Percentiles rank a stretch among this genome's conserved stretches.
These are phyloP conservation scores for Dermatophagoides farinae DNA, from an alignment of 1,140 invertebrate genomes.

Conservation along the genomic window DNA sequence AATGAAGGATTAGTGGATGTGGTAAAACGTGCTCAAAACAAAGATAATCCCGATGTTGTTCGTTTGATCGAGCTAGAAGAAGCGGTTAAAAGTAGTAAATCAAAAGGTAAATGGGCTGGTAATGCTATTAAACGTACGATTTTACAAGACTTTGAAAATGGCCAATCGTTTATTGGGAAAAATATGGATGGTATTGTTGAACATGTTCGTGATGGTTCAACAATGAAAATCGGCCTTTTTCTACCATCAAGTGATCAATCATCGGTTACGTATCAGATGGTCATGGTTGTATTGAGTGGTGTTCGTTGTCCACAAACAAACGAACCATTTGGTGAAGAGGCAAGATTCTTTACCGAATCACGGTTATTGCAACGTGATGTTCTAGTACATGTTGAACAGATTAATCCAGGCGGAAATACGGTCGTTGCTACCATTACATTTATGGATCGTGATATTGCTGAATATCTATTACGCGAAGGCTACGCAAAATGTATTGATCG, in stretches of 20 bases:
- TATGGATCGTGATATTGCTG: constrained; percentile 57
- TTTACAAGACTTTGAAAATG: constrained; percentile 44
- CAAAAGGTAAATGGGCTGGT: constrained; percentile 58
- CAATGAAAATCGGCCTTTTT: constrained; percentile 57
- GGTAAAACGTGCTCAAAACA: constrained; percentile 1
- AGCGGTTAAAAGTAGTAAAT: constrained; percentile 49
- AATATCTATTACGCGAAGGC: constrained; percentile 66
- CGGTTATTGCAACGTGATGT: constrained; percentile 79
- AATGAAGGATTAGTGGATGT: constrained; percentile 68
- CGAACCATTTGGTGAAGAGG: constrained; percentile 51
- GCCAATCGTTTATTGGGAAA: constrained; percentile 44
- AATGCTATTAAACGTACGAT: constrained; percentile 57
- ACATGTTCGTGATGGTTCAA: constrained; percentile 87
- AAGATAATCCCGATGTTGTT: constrained; percentile 27
- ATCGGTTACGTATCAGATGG: constrained; percentile 55
- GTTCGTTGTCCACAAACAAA: constrained; percentile 37
- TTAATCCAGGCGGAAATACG: constrained; percentile 21
- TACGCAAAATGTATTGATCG: constrained; percentile 93
- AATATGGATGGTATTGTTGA: constrained; percentile 68
- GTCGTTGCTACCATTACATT: constrained; percentile 9
- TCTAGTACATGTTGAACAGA: constrained; percentile 69
- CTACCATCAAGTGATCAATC: constrained; percentile 25
- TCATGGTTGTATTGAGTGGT: constrained; percentile 83
- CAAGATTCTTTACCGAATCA: constrained; percentile 73
- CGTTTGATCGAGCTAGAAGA: constrained; percentile 71